Evolutionary conservation across 1,140 invertebrate species (phyloP).

Genomic region (Drosophila ambigua): DNA sequence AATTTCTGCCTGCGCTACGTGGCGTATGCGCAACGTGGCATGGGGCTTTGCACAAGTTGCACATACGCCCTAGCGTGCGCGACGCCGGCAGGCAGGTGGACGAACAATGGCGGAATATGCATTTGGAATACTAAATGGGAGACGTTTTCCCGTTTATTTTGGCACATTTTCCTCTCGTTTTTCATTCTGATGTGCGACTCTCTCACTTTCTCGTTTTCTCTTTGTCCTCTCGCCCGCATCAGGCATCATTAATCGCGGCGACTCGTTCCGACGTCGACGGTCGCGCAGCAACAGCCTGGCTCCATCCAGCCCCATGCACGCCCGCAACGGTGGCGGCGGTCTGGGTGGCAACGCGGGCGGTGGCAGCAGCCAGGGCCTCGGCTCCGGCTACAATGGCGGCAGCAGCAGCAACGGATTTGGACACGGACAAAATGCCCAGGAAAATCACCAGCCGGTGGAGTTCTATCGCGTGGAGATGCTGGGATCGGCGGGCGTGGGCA

Average conservation of each 20-base stretch:
- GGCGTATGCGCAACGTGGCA: conserved; percentile 38
- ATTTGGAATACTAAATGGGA: conserved; percentile 29
- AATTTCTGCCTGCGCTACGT: conserved; percentile 46
- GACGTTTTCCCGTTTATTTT: conserved; percentile 10
- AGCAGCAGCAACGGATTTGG: conserved; percentile 83
- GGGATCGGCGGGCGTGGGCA: conserved; percentile 94
- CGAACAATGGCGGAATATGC: conserved; percentile 33
- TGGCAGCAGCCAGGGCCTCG: conserved; percentile 83
- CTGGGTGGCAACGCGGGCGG: conserved; percentile 71
- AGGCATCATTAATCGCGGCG: conserved; percentile 95
- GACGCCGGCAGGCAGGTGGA: conserved; percentile 1
- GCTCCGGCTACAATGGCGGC: conserved; percentile 70
- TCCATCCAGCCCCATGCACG: conserved; percentile 84
- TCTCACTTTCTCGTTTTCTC: neutral
- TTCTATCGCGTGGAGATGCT: conserved; percentile 92
- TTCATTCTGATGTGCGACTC: neutral
- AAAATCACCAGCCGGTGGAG: conserved; percentile 83
- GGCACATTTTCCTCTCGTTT: conserved; percentile 17
- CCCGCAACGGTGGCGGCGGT: conserved; percentile 68
- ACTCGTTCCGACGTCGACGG: conserved; percentile 92
- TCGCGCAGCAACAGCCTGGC: conserved; percentile 91
- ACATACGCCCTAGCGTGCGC: conserved; percentile 40
- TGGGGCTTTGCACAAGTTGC: conserved; percentile 52
- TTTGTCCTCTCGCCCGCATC: conserved; percentile 39
- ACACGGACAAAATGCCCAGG: conserved; percentile 46